Base-by-base conservation (phyloP, 1,140 invertebrate species). In the Venturia canescens region DNA sequence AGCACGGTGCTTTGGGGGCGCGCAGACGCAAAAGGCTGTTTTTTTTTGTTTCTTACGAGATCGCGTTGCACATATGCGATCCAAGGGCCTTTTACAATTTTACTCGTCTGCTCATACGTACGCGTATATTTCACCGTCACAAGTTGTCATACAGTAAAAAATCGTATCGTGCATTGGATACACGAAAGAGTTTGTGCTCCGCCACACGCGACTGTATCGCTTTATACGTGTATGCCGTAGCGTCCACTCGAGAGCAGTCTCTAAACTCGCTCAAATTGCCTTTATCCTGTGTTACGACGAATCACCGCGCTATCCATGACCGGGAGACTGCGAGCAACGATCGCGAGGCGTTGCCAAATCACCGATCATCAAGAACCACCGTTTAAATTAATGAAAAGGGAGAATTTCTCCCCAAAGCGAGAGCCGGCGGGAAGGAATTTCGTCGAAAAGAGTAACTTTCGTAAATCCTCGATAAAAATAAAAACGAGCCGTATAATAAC, bases 281-380 rank as follows among this genome's bases (percentile, higher is more conserved):
- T 86, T 83, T 87, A 87, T 87, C 85, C 86, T 84, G 87, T 87
- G 83, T 85, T 88, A 82, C 87, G 85, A 83, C 86, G 86, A 75
- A 83, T 85, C 83, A 82, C 79, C 83, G 81, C 63, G 83, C 82
- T 84, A 80, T 82, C 86, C 86, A 85, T 85, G 86, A 84, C 84
- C 79, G 67, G 67, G 78, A 48, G 79, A 80, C 38, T 44, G 79
- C 23, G 34, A 77, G 69, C 16, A 26, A 21, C 69, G 38, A 27
- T 34, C 60, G 78, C 69, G 69, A 80, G 82, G 75, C 83, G 83
- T 85, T 84, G 85, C 83, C 84, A 72, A 84, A 85, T 83, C 80
- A 81, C 83, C 31, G 44, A 34, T 23, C 53, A 83, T 83, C 69
- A 66, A 60, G n/a, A 66, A 57, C 21, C 53, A 7, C 53, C 21